Evolutionary conservation across 2,113 vertebrate genomes (phyloP).

Genomic region (Neotoma lepida): DNA sequence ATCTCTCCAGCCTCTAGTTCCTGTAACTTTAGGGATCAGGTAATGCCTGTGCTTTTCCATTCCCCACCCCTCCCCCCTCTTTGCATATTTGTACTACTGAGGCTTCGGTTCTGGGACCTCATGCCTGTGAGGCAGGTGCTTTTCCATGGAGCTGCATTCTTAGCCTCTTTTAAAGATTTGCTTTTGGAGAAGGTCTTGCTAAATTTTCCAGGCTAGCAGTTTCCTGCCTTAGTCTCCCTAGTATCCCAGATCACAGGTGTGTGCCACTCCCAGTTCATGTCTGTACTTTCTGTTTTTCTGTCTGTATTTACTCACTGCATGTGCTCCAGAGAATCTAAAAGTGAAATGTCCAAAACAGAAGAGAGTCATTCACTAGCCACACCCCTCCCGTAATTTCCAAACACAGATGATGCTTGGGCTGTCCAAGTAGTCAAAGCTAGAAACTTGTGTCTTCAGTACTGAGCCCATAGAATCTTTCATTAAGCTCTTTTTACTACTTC

Average conservation of each 20-base stretch:
- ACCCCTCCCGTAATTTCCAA: background rate
- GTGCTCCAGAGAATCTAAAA: constrained; percentile 10
- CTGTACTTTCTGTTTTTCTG: constrained; percentile 11
- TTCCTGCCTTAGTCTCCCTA: too few relatives aligned
- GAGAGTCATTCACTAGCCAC: background rate
- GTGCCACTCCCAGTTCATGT: background rate
- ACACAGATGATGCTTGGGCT: background rate
- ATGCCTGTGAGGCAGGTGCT: background rate
- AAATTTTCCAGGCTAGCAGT: background rate
- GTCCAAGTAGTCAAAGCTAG: background rate
- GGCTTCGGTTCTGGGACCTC: background rate
- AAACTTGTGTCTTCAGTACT: constrained; percentile 14
- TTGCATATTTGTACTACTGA: background rate
- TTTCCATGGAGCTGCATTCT: background rate
- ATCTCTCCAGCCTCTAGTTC: background rate
- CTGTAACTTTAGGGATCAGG: constrained; percentile 25
- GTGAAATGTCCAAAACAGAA: constrained; percentile 19
- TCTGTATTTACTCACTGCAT: constrained; percentile 16
- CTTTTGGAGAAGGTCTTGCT: background rate
- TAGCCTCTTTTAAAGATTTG: background rate
- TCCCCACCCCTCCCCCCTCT: background rate
- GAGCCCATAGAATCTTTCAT: background rate
- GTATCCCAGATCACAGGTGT: background rate
- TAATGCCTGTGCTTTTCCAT: background rate
- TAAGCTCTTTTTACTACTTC: constrained; percentile 9